Evolutionary conservation across 2,888 invertebrate species (phyloP), one percentile per base, ranked within the genome.

Genomic region (Plebejus argus): DNA sequence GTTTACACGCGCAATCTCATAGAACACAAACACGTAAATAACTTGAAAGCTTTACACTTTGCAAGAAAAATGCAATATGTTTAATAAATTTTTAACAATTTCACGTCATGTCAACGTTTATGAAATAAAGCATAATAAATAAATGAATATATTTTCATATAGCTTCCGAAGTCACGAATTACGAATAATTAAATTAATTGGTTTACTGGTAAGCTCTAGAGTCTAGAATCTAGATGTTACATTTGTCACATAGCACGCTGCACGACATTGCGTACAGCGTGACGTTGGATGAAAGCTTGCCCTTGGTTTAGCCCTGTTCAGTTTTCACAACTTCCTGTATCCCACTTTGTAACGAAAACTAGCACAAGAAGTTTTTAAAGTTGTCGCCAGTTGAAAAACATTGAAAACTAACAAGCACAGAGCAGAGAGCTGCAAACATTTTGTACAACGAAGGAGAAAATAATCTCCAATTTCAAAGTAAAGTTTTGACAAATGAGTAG

Each of bases 301-400:
- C 15, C 28, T 66, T 18, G 28, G 28, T 33, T 28, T 66, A 66
- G 28, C 18, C 66, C 33, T 33, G 28, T 28, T 66, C 33, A 66
- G 28, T 28, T 66, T 66, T 66, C 28, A 66, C 23, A 66, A 66
- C 66, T 66, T 66, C 66, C 28, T 18, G 66, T 33, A 33, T 66
- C 15, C 28, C 18, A 28, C 28, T 28, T 66, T 66, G 28, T 28
- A 61, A 61, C 23, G 66, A 66, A 66, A 66, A 66, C 66, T 66
- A 33, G 33, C 66, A 66, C 66, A 66, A 33, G 28, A 66, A 66
- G 66, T 66, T 66, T 28, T 66, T 66, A 66, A 66, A 66, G 28
- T 66, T 66, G 28, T 66, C 28, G 28, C 28, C 66, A 28, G 28
- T 66, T 66, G 28, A 15, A 66, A 66, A 28, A 66, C 28, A 66